Evolutionary conservation across 2,888 invertebrate species (phyloP).

Genomic region (Rotaria socialis): DNA sequence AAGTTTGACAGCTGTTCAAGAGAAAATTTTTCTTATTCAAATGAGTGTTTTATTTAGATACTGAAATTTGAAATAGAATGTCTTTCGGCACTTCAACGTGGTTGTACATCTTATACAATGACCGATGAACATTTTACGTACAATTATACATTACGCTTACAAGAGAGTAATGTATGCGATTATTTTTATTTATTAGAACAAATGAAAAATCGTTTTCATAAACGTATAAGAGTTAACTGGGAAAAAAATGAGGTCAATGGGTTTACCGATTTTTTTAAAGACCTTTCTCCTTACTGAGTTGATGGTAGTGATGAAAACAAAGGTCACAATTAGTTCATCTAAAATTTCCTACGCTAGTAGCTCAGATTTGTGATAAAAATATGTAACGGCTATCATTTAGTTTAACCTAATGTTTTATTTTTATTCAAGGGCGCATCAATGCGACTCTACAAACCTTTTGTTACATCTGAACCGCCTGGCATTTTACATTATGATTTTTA

Average conservation of each 20-base stretch:
- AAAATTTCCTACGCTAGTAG: too few relatives aligned
- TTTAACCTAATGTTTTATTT: not conserved
- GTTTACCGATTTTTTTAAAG: too few relatives aligned
- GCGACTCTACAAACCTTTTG: not conserved
- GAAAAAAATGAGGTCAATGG: too few relatives aligned
- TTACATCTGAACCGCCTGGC: not conserved
- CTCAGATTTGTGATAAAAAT: too few relatives aligned
- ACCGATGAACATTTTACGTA: slow-evolving; percentile 22
- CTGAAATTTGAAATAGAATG: not conserved
- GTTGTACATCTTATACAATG: slow-evolving; percentile 13
- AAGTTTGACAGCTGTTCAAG: not conserved
- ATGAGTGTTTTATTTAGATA: not conserved
- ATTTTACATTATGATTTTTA: slow-evolving; percentile 7
- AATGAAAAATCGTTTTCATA: too few relatives aligned
- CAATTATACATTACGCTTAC: not conserved
- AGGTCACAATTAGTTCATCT: too few relatives aligned
- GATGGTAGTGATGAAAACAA: too few relatives aligned
- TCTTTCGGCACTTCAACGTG: not conserved
- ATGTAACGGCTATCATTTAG: too few relatives aligned
- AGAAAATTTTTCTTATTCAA: not conserved
- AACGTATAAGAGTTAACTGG: too few relatives aligned
- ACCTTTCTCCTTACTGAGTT: too few relatives aligned
- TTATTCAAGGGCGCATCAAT: not conserved
- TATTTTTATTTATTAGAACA: too few relatives aligned
- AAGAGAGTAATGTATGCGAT: slow-evolving; percentile 16